These are phyloP conservation scores for Trissolcus basalis DNA, from an alignment of 1,140 invertebrate species.

Conservation along the genomic window DNA sequence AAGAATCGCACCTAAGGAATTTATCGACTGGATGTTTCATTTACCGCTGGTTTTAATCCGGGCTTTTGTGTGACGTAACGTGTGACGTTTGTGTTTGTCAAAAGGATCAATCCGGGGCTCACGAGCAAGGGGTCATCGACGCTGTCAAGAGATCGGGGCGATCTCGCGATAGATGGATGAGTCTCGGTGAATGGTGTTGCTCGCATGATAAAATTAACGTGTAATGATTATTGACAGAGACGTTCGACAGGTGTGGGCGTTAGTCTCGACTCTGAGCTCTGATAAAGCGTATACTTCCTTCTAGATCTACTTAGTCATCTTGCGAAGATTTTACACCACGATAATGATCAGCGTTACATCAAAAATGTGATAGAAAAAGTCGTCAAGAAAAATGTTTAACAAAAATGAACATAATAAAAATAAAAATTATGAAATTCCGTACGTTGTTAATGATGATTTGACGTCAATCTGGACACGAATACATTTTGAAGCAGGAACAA, in stretches of 20 bases:
- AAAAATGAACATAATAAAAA: too few species aligned
- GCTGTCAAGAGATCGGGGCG: conserved; percentile 28
- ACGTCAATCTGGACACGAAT: too few species aligned
- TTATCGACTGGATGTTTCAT: too few species aligned
- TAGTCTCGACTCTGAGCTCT: conserved; percentile 48
- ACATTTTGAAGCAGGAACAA: too few species aligned
- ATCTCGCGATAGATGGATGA: conserved; percentile 41
- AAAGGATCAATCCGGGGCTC: conserved; percentile 29
- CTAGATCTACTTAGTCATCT: conserved; percentile 13
- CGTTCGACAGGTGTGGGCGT: conserved; percentile 65
- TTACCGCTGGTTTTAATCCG: too few species aligned
- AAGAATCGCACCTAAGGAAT: too few species aligned
- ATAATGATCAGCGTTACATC: too few species aligned
- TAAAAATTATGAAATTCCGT: too few species aligned
- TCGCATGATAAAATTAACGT: conserved; percentile 65
- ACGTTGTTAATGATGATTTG: too few species aligned
- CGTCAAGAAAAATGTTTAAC: too few species aligned
- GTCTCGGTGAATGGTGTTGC: conserved; percentile 48
- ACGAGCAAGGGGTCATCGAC: conserved; percentile 12
- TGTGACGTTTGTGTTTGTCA: conserved; percentile 40
- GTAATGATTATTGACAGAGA: conserved; percentile 67
- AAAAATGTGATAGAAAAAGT: too few species aligned
- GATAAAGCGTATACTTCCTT: conserved; percentile 50
- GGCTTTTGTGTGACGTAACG: background rate
- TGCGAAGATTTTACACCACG: too few species aligned